Evolutionary conservation across 2,797 vertebrate species (phyloP).

Genomic region (Scolopax bukidnonensis): DNA sequence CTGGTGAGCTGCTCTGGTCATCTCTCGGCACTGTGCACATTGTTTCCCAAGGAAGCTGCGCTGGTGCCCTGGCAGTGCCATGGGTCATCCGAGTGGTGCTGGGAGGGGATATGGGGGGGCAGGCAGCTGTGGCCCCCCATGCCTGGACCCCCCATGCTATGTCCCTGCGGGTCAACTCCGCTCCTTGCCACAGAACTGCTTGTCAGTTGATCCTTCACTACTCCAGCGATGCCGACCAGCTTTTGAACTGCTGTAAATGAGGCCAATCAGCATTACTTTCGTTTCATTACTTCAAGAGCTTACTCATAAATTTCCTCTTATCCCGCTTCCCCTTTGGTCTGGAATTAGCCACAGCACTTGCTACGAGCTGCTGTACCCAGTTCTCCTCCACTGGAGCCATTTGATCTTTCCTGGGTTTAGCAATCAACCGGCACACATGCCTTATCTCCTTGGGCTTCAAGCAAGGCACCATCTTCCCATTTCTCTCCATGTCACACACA

Average conservation of each 20-base stretch:
- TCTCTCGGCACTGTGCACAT: accelerated
- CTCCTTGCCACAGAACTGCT: not conserved
- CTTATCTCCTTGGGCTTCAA: constrained; percentile 28
- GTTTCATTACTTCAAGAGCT: constrained; percentile 76
- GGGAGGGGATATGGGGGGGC: not conserved
- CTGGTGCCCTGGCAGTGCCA: not conserved
- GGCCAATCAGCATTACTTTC: constrained; percentile 74
- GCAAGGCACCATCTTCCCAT: not conserved
- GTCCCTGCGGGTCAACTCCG: not conserved
- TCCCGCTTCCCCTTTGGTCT: constrained; percentile 67
- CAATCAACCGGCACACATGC: constrained; percentile 17
- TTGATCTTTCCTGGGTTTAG: constrained; percentile 57
- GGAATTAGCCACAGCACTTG: constrained; percentile 57
- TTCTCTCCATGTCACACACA: accelerated
- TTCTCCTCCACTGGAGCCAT: constrained; percentile 43
- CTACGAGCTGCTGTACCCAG: constrained; percentile 11
- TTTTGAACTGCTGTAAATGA: constrained; percentile 73
- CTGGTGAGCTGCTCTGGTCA: not conserved
- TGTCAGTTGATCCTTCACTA: constrained; percentile 34
- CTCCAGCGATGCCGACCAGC: constrained; percentile 65
- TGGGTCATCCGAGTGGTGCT: accelerated
- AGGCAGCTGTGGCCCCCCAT: accelerated
- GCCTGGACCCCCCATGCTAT: accelerated
- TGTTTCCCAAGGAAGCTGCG: not conserved
- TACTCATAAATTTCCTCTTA: constrained; percentile 69